Conservation (phyloP, 2,113 vertebrate species). For the Elanus axillaris region DNA sequence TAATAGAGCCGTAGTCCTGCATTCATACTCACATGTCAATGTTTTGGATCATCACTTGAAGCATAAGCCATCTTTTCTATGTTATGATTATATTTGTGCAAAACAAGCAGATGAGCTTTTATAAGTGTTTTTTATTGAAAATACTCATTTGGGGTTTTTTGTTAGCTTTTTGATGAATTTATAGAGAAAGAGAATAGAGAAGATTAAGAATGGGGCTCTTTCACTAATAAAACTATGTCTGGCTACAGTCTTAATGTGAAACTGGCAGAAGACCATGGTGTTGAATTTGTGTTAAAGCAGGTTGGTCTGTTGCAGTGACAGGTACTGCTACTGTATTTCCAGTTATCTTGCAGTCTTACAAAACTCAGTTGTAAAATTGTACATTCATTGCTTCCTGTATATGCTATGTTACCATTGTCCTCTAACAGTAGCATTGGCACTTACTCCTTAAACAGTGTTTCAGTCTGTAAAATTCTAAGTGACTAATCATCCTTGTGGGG, state of each 20-base stretch:
- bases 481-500: not conserved
- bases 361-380: not conserved
- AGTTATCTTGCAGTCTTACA: not conserved
- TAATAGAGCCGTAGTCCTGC: not conserved
- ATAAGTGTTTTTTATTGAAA: not conserved
- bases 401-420: not conserved
- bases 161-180: not conserved
- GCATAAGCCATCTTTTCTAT: not conserved
- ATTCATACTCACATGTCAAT: not conserved
- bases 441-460: not conserved
- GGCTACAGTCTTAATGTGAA: not conserved
- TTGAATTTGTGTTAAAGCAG: not conserved
- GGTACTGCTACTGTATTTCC: not conserved
- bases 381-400: fast-evolving
- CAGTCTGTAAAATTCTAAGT: not conserved
- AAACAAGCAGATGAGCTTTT: not conserved
- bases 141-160: fast-evolving
- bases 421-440: not conserved
- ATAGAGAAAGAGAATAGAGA: not conserved
- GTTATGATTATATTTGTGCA: not conserved
- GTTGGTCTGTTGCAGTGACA: not conserved
- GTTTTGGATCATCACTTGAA: not conserved
- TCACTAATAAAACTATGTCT: not conserved
- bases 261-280: not conserved
- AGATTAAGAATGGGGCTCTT: not conserved